Evolutionary conservation across 2,797 vertebrate species (phyloP), one percentile per base, ranked within the genome.

Genomic region (Acestrorhynchus altus): DNA sequence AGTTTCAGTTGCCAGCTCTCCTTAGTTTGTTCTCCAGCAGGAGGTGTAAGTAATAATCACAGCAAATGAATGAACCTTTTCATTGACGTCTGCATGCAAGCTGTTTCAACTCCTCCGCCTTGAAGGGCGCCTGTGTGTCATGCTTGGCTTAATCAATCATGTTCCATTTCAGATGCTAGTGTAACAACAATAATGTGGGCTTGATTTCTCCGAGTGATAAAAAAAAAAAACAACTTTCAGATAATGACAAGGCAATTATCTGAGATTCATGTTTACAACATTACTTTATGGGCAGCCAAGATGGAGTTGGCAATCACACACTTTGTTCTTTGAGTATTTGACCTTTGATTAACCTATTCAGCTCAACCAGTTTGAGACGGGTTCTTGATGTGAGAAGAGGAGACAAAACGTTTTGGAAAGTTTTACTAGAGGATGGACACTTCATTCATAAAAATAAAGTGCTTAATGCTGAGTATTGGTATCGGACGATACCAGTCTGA

Each of bases 61-160:
- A 20, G 22, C 18, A 31, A 52, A 68, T 52, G 46, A 68, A 49
- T 31, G 26, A 31, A 68, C 11, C 66, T 24, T 51, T 68, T 68
- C 26, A 51, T 67, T 24, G 0, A 31, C 15, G 8, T 28, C 22
- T 31, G 46, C 26, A 26, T 16, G 44, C 26, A 8, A 28, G 1
- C 5, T 9, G 2, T 66, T 11, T 66, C 20, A 46, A 22, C 42
- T 24, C 13, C 42, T 66, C 20, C 0, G 15, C 20, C 5, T 1
- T 47, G 64, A 28, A 22, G 24, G 24, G 26, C 16, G 42, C 20
- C 39, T 11, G 61, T 4, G 4, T 64, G n/a, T 16, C 39, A 64
- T 22, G 39, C 61, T 64, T 42, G 35, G 10, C 60, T 39, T 40
- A 11, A 64, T 42, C n/a, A 13, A 44, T 22, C 15, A 9, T 20